A percentile compares a stretch with the other conserved stretches of the same genome.
Evolutionary conservation across 2,797 vertebrate genomes (phyloP).

Genomic region (Epinephelus malabaricus): DNA sequence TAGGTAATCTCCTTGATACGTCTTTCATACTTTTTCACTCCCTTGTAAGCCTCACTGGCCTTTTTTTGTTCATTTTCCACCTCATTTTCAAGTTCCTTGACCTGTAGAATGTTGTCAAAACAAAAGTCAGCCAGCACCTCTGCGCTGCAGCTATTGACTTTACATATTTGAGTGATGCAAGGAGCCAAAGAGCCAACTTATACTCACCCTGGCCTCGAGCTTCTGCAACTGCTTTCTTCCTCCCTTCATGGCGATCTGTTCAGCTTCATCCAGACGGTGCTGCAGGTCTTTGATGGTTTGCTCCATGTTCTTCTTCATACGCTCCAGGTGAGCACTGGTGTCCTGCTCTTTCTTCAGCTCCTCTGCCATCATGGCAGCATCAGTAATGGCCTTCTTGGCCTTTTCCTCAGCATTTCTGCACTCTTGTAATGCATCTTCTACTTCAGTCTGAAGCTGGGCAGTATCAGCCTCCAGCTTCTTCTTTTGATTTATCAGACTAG

Average conservation of each 20-base stretch:
- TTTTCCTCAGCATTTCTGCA: slow-evolving; percentile 90
- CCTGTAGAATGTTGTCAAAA: slow-evolving; percentile 26
- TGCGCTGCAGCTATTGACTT: background rate
- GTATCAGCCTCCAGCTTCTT: slow-evolving; percentile 89
- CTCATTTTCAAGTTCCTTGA: slow-evolving; percentile 80
- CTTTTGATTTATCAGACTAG: slow-evolving; percentile 91
- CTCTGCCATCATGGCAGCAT: slow-evolving; percentile 85
- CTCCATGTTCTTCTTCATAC: slow-evolving; percentile 83
- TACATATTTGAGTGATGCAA: background rate
- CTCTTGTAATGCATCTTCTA: slow-evolving; percentile 89
- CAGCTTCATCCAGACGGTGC: slow-evolving; percentile 88
- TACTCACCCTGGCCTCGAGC: slow-evolving; percentile 86
- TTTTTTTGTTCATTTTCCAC: slow-evolving; percentile 78
- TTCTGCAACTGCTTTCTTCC: slow-evolving; percentile 95
- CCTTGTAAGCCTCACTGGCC: slow-evolving; percentile 75
- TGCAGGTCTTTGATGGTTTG: slow-evolving; percentile 91
- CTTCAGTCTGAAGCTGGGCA: slow-evolving; percentile 86
- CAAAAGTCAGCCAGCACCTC: background rate
- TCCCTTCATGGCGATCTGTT: slow-evolving; percentile 92
- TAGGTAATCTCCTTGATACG: slow-evolving; percentile 82
- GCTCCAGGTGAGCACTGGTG: slow-evolving; percentile 90
- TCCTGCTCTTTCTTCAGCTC: slow-evolving; percentile 92
- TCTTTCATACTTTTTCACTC: slow-evolving; percentile 80
- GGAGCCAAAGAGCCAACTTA: background rate
- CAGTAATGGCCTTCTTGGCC: slow-evolving; percentile 91